Conservation (phyloP, 2,113 vertebrate genomes). For the Callospermophilus lateralis region DNA sequence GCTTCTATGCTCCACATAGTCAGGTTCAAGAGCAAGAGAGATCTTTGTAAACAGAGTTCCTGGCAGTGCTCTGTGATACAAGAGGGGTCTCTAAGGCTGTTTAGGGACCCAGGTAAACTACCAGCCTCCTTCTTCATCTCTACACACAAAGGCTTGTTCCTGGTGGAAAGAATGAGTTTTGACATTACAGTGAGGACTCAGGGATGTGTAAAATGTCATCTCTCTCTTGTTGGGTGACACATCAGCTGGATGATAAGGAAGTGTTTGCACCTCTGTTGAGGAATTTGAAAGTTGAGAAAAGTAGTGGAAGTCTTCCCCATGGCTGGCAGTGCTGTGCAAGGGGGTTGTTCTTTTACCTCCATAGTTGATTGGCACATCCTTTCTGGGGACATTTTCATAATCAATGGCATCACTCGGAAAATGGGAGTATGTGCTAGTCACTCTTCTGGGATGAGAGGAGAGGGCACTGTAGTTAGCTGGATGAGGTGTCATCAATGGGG, state of each 20-base stretch:
- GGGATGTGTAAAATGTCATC: conserved; percentile 95
- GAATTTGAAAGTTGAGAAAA: conserved; percentile 67
- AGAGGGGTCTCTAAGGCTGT: conserved; percentile 85
- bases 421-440: conserved; percentile 57
- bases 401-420: conserved; percentile 12
- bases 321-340: conserved; percentile 39
- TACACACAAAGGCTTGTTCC: conserved; percentile 95
- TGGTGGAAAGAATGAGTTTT: conserved; percentile 97
- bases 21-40: conserved; percentile 68
- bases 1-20: background rate
- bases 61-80: conserved; percentile 54
- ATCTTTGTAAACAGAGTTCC: conserved; percentile 61
- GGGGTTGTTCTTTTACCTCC: background rate
- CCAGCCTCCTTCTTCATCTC: conserved; percentile 92
- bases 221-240: conserved; percentile 89
- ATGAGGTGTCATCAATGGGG: conserved; percentile 91
- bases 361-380: conserved; percentile 40
- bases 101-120: conserved; percentile 98
- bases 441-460: conserved; percentile 62
- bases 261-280: conserved; percentile 28
- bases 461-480: conserved; percentile 90
- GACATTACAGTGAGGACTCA: conserved; percentile 94
- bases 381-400: conserved; percentile 15
- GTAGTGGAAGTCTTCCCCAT: conserved; percentile 54
- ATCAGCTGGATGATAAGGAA: conserved; percentile 70